phyloP scores from a whole-genome alignment of 1,140 invertebrate species.

The Drosophila lacteicornis region DNA sequence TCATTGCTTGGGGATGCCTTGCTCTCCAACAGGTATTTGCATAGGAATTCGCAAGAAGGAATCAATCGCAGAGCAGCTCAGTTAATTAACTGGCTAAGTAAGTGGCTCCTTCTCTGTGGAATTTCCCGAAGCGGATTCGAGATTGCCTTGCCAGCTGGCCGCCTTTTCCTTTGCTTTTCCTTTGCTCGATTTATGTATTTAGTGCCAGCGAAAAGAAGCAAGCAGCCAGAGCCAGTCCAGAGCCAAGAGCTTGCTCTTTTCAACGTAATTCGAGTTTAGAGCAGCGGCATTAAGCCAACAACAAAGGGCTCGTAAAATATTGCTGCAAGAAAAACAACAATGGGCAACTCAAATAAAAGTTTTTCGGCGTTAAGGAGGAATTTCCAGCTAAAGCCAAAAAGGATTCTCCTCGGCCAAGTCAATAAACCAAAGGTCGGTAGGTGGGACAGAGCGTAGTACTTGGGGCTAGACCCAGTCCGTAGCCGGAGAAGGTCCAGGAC shows the following conservation, averaged over 20 bases:
- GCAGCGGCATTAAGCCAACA: constrained; percentile 15
- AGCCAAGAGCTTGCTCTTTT: constrained; percentile 47
- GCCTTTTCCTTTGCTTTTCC: constrained; percentile 30
- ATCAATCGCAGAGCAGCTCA: constrained; percentile 31
- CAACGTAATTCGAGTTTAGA: constrained; percentile 57
- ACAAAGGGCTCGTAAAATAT: constrained; percentile 51
- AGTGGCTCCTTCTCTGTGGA: constrained; percentile 29
- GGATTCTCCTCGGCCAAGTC: constrained; percentile 51
- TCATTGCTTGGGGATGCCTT: constrained; percentile 12
- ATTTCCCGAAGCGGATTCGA: constrained; percentile 17
- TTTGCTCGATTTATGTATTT: constrained; percentile 62
- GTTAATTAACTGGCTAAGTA: constrained; percentile 52
- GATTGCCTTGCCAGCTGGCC: constrained; percentile 11
- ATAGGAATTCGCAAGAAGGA: constrained; percentile 23
- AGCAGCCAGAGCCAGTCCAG: constrained; percentile 13
- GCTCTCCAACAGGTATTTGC: constrained; percentile 27
- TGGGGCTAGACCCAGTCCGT: not conserved
- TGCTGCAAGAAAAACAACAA: constrained; percentile 43
- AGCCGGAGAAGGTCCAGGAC: not conserved
- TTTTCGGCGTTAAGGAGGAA: constrained; percentile 28
- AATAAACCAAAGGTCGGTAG: constrained; percentile 47
- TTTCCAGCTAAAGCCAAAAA: constrained; percentile 54
- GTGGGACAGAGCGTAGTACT: not conserved
- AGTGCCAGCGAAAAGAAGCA: constrained; percentile 21
- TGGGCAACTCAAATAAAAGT: constrained; percentile 67